Base-by-base conservation (phyloP, 2,888 invertebrate species). In the Cactoblastis cactorum region DNA sequence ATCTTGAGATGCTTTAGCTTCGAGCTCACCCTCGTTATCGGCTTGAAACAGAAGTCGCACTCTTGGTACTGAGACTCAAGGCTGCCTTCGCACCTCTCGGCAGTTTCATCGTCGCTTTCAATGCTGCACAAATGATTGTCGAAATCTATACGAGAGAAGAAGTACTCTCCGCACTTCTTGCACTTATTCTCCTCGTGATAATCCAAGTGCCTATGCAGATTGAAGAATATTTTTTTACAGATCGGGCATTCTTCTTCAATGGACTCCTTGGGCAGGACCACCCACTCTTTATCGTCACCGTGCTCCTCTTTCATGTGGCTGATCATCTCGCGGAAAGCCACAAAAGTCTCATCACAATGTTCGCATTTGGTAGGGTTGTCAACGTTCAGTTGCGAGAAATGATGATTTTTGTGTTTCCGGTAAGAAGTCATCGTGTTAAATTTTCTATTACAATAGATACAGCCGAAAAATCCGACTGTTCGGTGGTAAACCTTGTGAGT, bases 311-410 rank as follows among this genome's bases (percentile, higher is more conserved):
- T 71, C 86, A 88, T 90, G 74, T 81, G 91, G 61, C 79, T 80
- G 60, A 86, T 90, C 85, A 83, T 90, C 55, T 88, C 91, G 58
- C 83, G 79, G 71, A 90, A 89, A 15, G 89, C 85, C 15, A 91
- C 83, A 54, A 92, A 92, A 0, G 86, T 90, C 56, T 91, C 89
- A 59, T 91, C 91, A 68, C 91, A 90, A 66, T 82, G 89, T 67
- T 84, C 90, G 69, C 79, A 91, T 59, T 79, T 87, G 6, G 72
- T 81, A 19, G 80, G 91, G 54, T 82, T 88, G 49, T 85, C 91
- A 49, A 71, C 83, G 59, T 81, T 88, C 43, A 73, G 76, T 65
- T 75, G 85, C 43, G 70, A 59, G 59, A 80, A 84, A 69, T 81
- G 90, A 53, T 88, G 85, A 34, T 80, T 87, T 70, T 91, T 90